A percentile compares a stretch with the other conserved stretches of the same genome.
Conservation (phyloP, 2,888 invertebrate genomes). For the Chouioia cunea region DNA sequence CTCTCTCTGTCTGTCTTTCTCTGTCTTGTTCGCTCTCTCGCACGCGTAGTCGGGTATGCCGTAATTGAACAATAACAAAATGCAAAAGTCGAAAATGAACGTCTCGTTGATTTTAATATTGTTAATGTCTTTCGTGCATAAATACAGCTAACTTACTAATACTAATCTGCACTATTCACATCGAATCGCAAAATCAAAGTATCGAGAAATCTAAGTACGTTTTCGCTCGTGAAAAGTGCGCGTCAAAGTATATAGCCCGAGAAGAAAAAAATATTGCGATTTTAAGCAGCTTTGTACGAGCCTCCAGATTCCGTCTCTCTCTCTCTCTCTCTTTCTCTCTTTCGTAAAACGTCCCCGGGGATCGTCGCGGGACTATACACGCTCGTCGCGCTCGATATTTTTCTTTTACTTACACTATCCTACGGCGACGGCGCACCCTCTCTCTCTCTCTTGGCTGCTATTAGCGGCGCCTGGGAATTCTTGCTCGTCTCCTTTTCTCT, state of each 20-base stretch:
- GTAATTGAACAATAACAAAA: conserved; percentile 18
- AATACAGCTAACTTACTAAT: background rate
- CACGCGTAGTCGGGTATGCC: too few species aligned
- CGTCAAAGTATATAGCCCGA: conserved; percentile 53
- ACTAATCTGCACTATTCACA: conserved; percentile 5
- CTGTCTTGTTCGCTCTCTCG: too few species aligned
- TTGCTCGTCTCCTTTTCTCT: background rate
- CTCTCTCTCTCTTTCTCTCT: background rate
- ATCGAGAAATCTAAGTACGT: too few species aligned
- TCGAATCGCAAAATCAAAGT: too few species aligned
- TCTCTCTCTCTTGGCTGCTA: conserved; percentile 16
- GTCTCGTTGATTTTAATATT: too few species aligned
- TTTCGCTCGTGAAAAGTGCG: background rate
- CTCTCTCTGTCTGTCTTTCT: too few species aligned
- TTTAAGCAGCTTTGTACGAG: conserved; percentile 63
- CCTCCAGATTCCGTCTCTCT: conserved; percentile 56
- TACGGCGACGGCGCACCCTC: conserved; percentile 6
- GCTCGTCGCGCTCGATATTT: conserved; percentile 33
- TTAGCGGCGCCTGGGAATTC: conserved; percentile 36
- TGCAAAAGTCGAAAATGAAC: background rate
- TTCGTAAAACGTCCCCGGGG: conserved; percentile 60
- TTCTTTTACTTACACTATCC: conserved; percentile 10
- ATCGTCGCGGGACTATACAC: conserved; percentile 35
- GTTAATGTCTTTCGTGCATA: too few species aligned
- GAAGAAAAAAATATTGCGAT: conserved; percentile 51